Evolutionary conservation across 2,113 vertebrate species (phyloP).

Genomic region (Mustelus asterias): DNA sequence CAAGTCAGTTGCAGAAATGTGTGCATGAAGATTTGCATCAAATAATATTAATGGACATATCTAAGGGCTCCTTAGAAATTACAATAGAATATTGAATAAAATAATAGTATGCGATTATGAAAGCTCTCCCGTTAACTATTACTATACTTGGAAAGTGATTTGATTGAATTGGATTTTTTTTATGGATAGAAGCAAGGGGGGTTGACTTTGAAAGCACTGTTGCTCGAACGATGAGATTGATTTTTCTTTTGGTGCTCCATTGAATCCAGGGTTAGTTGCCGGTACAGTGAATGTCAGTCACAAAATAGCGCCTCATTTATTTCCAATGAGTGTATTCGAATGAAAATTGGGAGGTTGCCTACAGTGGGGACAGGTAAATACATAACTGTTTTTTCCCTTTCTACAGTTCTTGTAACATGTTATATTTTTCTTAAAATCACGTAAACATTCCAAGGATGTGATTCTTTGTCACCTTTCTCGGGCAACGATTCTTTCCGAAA

Average conservation of each 20-base stretch:
- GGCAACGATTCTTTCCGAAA: not conserved
- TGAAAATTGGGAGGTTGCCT: not conserved
- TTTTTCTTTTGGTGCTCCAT: not conserved
- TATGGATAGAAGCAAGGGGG: not conserved
- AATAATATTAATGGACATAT: not conserved
- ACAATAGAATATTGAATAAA: not conserved
- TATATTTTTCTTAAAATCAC: not conserved
- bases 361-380: not conserved
- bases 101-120: not conserved
- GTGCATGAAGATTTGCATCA: not conserved
- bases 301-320: not conserved
- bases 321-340: not conserved
- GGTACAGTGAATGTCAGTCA: not conserved
- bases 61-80: not conserved
- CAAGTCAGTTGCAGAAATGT: conserved; percentile 38
- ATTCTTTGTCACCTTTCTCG: not conserved
- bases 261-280: not conserved
- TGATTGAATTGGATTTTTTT: not conserved
- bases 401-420: not conserved
- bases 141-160: not conserved
- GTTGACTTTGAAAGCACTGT: not conserved
- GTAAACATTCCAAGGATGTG: not conserved
- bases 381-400: not conserved
- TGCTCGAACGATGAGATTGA: not conserved
- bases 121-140: not conserved